Evolutionary conservation across 2,797 vertebrate genomes (phyloP).

Genomic region (Coranthus polyacanthus): DNA sequence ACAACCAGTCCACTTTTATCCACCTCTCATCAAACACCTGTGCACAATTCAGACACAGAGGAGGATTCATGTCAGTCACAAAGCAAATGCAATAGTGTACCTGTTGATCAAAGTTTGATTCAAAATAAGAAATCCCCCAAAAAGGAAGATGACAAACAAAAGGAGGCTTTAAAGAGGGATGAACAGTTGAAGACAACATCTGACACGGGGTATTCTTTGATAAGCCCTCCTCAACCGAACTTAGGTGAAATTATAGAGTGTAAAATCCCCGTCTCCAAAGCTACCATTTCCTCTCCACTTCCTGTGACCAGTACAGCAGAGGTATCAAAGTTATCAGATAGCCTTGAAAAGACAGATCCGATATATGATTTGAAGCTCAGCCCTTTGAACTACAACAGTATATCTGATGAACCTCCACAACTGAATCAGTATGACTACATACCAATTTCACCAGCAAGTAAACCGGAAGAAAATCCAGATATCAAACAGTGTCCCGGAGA

Average conservation of each 20-base stretch:
- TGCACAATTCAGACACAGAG: constrained; percentile 50
- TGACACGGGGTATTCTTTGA: constrained; percentile 69
- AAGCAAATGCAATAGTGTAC: constrained; percentile 47
- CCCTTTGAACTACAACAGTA: constrained; percentile 80
- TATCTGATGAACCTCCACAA: constrained; percentile 75
- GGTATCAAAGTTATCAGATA: constrained; percentile 47
- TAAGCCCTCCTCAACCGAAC: constrained; percentile 69
- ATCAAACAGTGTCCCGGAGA: constrained; percentile 67
- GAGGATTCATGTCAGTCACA: constrained; percentile 53
- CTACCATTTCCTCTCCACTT: constrained; percentile 51
- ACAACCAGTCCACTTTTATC: constrained; percentile 62
- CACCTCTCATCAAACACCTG: constrained; percentile 47
- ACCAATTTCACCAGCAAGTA: constrained; percentile 76
- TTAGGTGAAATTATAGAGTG: constrained; percentile 60
- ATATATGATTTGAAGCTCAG: constrained; percentile 83
- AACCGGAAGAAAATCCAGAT: constrained; percentile 62
- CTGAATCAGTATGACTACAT: constrained; percentile 79
- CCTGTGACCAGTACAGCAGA: constrained; percentile 57
- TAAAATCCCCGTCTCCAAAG: constrained; percentile 71
- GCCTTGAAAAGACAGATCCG: constrained; percentile 61
- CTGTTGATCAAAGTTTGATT: constrained; percentile 54
- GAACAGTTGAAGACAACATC: constrained; percentile 45
- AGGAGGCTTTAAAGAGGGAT: constrained; percentile 47
- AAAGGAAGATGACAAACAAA: constrained; percentile 49
- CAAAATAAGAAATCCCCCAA: constrained; percentile 53